Conservation (phyloP, 1,140 invertebrate genomes). For the Microplitis mediator region DNA sequence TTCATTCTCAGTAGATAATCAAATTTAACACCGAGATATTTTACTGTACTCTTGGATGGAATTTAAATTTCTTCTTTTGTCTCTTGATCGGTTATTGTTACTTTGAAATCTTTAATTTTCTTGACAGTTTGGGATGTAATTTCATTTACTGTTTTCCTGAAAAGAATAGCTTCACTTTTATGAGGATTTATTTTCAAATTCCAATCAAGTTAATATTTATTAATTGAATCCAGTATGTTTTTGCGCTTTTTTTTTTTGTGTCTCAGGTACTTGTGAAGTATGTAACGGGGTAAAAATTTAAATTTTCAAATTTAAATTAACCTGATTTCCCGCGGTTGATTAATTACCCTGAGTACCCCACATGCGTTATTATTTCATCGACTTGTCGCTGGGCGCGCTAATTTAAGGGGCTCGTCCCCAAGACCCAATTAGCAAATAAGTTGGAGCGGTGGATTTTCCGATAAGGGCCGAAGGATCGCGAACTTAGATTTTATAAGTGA, state of each 20-base stretch:
- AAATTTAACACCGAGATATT: slow-evolving; percentile 13
- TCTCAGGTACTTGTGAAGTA: neutral
- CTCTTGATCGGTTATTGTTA: neutral
- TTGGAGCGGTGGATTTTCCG: no score
- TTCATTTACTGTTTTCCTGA: slow-evolving; percentile 8
- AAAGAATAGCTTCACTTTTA: neutral
- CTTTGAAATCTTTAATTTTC: neutral
- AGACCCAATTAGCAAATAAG: no score
- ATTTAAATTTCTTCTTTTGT: neutral
- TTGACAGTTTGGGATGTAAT: neutral
- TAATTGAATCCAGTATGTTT: neutral
- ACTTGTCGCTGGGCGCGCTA: no score
- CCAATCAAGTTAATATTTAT: slow-evolving; percentile 5
- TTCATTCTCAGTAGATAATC: slow-evolving; percentile 7
- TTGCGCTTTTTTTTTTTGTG: neutral
- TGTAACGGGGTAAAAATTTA: no score
- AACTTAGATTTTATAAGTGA: no score
- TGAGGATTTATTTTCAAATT: neutral
- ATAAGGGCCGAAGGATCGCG: no score
- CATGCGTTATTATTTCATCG: no score
- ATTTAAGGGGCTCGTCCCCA: no score
- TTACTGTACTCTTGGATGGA: slow-evolving; percentile 12
- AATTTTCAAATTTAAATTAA: no score
- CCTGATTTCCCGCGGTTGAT: no score
- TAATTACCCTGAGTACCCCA: no score